Evolutionary conservation across 2,797 vertebrate species (phyloP).

Genomic region (Momotus momota): DNA sequence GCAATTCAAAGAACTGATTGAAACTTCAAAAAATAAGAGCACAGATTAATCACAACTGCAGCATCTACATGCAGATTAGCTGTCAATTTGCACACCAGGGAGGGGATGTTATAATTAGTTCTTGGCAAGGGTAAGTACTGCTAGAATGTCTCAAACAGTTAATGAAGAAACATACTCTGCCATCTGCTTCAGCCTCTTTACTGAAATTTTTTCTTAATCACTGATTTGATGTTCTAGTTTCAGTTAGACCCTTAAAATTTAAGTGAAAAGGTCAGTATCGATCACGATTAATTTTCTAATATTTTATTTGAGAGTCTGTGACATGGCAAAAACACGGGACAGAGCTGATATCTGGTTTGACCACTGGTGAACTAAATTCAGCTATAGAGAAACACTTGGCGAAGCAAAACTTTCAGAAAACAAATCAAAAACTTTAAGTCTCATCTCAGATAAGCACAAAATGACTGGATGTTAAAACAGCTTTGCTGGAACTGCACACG

Average conservation of each 20-base stretch:
- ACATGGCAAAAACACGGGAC: background rate
- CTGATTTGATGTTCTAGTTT: background rate
- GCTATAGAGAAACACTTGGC: background rate
- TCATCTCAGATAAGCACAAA: background rate
- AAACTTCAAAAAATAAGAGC: background rate
- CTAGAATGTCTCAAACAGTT: background rate
- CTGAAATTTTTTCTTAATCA: background rate
- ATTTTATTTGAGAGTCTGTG: background rate
- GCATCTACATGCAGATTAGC: rapidly evolving
- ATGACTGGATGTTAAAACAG: background rate
- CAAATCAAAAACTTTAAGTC: background rate
- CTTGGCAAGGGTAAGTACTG: background rate
- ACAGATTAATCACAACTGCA: background rate
- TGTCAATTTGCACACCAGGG: background rate
- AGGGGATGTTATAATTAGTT: background rate
- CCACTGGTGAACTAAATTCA: background rate
- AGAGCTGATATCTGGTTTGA: background rate
- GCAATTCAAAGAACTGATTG: background rate
- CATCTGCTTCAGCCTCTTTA: background rate
- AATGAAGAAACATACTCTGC: background rate
- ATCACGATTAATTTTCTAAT: background rate
- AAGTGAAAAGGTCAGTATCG: background rate
- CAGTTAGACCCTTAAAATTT: background rate
- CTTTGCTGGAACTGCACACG: background rate
- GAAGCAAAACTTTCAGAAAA: background rate